Percentiles rank a stretch among this genome's conserved stretches.
Evolutionary conservation across 2,113 vertebrate species (phyloP).

Genomic region (Natator depressus): DNA sequence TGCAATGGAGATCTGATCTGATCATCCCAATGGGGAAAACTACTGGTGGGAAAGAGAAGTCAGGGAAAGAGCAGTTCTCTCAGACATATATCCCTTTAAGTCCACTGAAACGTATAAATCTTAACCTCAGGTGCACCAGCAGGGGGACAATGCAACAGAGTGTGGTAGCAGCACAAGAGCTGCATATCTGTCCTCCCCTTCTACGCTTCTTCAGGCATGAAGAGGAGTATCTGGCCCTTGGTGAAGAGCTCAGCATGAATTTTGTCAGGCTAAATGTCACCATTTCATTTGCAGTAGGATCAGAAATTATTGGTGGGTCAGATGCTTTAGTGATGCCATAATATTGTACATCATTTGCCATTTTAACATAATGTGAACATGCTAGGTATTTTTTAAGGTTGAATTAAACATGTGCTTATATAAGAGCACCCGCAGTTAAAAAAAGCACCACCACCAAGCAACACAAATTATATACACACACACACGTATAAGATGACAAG

Average conservation of each 20-base stretch:
- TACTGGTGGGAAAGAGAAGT: neutral
- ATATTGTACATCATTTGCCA: neutral
- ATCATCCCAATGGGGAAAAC: too few relatives aligned
- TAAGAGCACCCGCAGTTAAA: neutral
- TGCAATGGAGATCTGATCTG: neutral
- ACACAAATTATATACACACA: neutral
- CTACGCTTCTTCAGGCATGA: neutral
- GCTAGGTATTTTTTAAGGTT: neutral
- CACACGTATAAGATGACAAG: neutral
- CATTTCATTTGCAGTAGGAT: neutral
- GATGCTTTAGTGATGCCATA: neutral
- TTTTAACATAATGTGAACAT: neutral
- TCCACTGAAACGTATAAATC: neutral
- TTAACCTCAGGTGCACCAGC: neutral
- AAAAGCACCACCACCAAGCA: neutral
- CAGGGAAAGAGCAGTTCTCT: neutral
- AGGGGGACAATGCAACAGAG: neutral
- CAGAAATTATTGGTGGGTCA: neutral
- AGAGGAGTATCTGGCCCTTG: neutral
- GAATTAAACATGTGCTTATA: neutral
- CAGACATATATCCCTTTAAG: neutral
- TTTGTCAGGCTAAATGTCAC: neutral
- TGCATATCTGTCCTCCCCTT: neutral
- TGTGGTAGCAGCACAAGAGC: neutral
- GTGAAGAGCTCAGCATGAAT: neutral